Conservation (phyloP, 1,140 invertebrate genomes). For the Zaprionus africanus region DNA sequence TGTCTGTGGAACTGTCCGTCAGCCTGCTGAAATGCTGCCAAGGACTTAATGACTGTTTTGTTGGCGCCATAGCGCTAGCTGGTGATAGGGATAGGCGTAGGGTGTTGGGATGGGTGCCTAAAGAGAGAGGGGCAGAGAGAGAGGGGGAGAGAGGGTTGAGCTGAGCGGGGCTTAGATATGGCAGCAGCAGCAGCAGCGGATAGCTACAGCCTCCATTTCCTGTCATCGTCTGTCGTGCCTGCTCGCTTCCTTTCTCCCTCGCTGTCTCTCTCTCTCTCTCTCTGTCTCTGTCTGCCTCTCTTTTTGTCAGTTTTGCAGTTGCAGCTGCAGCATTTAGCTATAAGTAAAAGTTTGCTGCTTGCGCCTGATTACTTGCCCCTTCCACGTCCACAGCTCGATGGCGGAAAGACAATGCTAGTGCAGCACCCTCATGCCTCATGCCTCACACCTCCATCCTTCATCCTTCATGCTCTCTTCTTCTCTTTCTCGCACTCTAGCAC, state of each 20-base stretch:
- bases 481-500: neutral
- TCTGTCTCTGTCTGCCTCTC: neutral
- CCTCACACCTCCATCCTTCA: neutral
- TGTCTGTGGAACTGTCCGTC: neutral
- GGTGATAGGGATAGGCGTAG: slow-evolving; percentile 17
- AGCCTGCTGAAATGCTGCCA: slow-evolving; percentile 29
- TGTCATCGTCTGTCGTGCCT: slow-evolving; percentile 38
- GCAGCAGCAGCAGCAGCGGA: slow-evolving; percentile 14
- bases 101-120: neutral
- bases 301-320: slow-evolving; percentile 53
- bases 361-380: slow-evolving; percentile 60
- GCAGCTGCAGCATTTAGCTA: slow-evolving; percentile 58
- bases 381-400: neutral
- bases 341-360: slow-evolving; percentile 65
- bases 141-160: neutral
- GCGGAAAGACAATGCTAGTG: slow-evolving; percentile 57
- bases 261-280: neutral
- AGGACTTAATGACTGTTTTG: slow-evolving; percentile 58
- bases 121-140: slow-evolving; percentile 1
- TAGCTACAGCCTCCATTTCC: slow-evolving; percentile 56
- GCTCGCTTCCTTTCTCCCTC: neutral
- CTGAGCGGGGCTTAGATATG: slow-evolving; percentile 14
- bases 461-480: too few species aligned
- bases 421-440: neutral
- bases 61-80: slow-evolving; percentile 42